These are phyloP conservation scores for Cerceris rybyensis DNA, from an alignment of 2,888 invertebrate species.

Conservation along the genomic window DNA sequence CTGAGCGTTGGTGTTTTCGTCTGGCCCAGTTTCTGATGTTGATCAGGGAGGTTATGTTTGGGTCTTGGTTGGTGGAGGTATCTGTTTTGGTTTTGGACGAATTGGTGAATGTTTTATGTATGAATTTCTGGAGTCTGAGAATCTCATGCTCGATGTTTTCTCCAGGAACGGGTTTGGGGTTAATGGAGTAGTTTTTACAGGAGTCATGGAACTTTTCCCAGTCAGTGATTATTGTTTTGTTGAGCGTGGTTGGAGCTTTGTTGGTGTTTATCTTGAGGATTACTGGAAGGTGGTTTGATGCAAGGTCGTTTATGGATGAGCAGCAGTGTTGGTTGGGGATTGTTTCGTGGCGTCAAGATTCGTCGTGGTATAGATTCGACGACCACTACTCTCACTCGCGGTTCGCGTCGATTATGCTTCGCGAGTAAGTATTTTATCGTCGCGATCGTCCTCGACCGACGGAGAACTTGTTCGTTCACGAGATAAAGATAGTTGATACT, in stretches of 20 bases:
- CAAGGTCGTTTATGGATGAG: neutral
- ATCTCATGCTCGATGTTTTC: neutral
- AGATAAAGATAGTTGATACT: too few relatives aligned
- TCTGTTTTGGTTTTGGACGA: neutral
- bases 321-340: neutral
- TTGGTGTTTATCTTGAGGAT: neutral
- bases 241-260: neutral
- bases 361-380: too few relatives aligned
- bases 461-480: too few relatives aligned
- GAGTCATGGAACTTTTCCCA: neutral
- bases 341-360: too few relatives aligned
- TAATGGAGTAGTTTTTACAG: neutral
- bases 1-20: neutral
- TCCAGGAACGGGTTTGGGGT: neutral
- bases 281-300: neutral
- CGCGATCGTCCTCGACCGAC: too few relatives aligned
- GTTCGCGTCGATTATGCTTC: too few relatives aligned
- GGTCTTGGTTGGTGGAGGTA: neutral
- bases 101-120: neutral
- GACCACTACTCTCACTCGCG: too few relatives aligned
- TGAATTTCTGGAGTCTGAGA: neutral
- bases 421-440: too few relatives aligned
- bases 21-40: neutral
- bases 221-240: neutral
- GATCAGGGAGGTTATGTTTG: neutral